Evolutionary conservation across 2,113 vertebrate genomes (phyloP), one percentile per base, ranked within the genome.

Genomic region (Myrmophylax atrothorax): DNA sequence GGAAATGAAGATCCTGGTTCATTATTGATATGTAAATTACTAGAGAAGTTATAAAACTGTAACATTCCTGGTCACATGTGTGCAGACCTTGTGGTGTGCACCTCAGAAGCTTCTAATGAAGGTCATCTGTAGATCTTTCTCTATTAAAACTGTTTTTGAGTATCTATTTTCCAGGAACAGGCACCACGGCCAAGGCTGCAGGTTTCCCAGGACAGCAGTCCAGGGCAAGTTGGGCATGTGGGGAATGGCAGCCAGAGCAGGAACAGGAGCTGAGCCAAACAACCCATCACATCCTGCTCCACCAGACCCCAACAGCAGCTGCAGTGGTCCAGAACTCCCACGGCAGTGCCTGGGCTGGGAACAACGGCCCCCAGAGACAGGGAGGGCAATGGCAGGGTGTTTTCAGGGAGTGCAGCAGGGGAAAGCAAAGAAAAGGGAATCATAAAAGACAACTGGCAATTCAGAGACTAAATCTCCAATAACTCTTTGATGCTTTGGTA

Each of bases 331-430:
- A 4, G 69, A 19, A 4, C 7, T 19, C 26, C 3, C 0, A 2
- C 0, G n/a, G 46, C 66, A 53, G 9, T 2, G 17, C 17, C 67
- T 12, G 22, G 40, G 47, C 20, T 3, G 18, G 20, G 62, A 35
- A 31, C 75, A 40, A 7, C 2, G 16, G 24, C 59, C 18, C 78
- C 38, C 29, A 31, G 23, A 70, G 11, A 29, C 1, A 0, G 6
- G 16, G n/a, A 0, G 6, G 16, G n/a, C n/a, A 74, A 58, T 0
- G 8, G 7, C 0, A 1, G 18, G 18, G 0, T 31, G 19, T 5
- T 4, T n/a, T 24, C 44, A 64, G 12, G 17, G 16, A 56, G 8
- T 15, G 17, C 53, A 53, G 9, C 1, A 4, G 2, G 20, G 44
- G 5, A 81, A 77, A 56, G 50, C 15, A 69, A 38, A 6, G 16